Evolutionary conservation across 2,888 invertebrate genomes (phyloP), one percentile per base, ranked within the genome.

Genomic region (Brenthis ino): DNA sequence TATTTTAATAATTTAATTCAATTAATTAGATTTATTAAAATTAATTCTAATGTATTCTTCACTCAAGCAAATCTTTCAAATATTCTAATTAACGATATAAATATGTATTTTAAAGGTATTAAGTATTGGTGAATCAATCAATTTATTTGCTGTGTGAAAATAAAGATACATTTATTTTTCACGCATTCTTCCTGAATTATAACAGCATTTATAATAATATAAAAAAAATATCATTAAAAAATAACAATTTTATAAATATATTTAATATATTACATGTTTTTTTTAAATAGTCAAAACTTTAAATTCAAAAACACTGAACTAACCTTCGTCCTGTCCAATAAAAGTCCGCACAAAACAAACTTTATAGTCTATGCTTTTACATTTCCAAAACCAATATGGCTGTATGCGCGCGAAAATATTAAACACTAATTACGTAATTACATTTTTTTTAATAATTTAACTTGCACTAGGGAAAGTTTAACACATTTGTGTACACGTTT

Each of bases 341-440:
- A 73, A 73, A 67, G 72, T 54, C 69, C 70, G 68, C 47, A 48
- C 48, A 60, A 60, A 60, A 33, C n/a, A 58, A 58, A n/a, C 47
- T 24, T 8, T 33, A 60, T 64, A 66, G 71, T 71, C 70, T 72
- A 63, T 68, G 64, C 67, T 70, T 72, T 75, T 73, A 64, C 70
- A 70, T 72, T 70, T 74, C 74, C 71, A 72, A 60, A 69, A 68
- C 70, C 73, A 69, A 68, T 75, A 65, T 69, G 68, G 72, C 66
- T 74, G 74, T 74, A 43, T 74, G 77, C 78, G 79, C 79, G 80
- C 78, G 76, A 77, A 80, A 79, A 78, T 74, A 72, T 75, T 78
- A 80, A 82, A 78, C 79, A 77, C 71, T 69, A 76, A 75, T 63
- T 63, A 63, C 63, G 63, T 63, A 63, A 63, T 54, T 43, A 81